Conservation (phyloP, 2,113 vertebrate genomes). For the Chiloscyllium plagiosum region DNA sequence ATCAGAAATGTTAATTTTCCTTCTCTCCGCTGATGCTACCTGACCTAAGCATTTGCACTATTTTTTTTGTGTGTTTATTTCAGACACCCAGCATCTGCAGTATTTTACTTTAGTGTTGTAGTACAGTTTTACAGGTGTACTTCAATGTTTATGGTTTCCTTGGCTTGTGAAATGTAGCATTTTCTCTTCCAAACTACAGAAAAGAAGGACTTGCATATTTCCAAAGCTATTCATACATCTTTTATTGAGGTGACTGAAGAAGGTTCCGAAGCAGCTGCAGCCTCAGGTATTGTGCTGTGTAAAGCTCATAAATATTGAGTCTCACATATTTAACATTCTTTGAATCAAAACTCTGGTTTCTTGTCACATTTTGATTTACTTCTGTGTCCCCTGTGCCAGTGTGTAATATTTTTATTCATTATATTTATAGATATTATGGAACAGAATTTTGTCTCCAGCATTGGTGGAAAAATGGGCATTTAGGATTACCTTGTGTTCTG, state of each 20-base stretch:
- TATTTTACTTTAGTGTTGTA: not conserved
- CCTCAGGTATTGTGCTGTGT: slow-evolving; percentile 66
- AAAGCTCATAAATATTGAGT: not conserved
- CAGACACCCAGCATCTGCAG: not conserved
- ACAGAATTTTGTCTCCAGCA: not conserved
- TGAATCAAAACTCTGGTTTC: not conserved
- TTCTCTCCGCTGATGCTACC: not conserved
- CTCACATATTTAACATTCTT: not conserved
- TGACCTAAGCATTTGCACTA: not conserved
- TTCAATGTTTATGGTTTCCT: not conserved
- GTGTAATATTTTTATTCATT: not conserved
- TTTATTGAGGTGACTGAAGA: slow-evolving; percentile 96
- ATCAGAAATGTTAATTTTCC: not conserved
- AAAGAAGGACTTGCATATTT: slow-evolving; percentile 78
- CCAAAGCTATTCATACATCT: slow-evolving; percentile 85
- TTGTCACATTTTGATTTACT: not conserved
- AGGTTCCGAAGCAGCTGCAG: slow-evolving; percentile 86
- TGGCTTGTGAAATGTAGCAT: slow-evolving; percentile 32
- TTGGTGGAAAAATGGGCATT: not conserved
- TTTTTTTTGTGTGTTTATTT: not conserved
- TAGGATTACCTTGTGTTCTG: not conserved
- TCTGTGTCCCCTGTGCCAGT: not conserved
- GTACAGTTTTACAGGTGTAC: not conserved
- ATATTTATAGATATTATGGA: not conserved
- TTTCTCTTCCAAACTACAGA: slow-evolving; percentile 55